Evolutionary conservation across 2,797 vertebrate species (phyloP), one percentile per base, ranked within the genome.

Genomic region (Hyperoplus immaculatus): DNA sequence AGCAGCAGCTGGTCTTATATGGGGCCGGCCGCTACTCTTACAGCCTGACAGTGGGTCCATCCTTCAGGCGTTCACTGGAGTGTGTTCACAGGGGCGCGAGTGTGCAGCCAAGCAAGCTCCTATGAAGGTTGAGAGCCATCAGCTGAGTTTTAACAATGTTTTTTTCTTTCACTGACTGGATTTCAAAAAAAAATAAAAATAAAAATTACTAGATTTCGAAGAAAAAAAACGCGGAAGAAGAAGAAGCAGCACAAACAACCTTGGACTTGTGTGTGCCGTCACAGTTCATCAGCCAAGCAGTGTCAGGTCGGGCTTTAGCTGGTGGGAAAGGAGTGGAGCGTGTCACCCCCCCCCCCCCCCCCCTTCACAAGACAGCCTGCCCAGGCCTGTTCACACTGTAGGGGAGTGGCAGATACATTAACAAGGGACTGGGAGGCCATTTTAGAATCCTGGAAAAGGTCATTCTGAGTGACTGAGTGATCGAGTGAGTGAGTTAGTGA

Each of bases 241-340:
- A 29, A 29, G 29, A 66, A 50, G 60, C 29, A 42, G 59, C 81
- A 62, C 88, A 89, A 90, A 92, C 87, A 92, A 94, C 93, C 92
- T 95, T 92, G 91, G 78, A 91, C 87, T 89, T 78, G 80, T 84
- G 85, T 88, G 85, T 88, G 87, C 84, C 55, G 90, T 92, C 88
- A 93, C 89, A 92, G 91, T 92, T 90, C 85, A 86, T 81, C 87
- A 86, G 90, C 89, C 91, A 90, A 92, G 89, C 90, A 84, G 77
- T 91, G 87, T 87, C 81, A 59, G 82, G 83, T 82, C 46, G 82
- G 84, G 29, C 29, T 86, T 83, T 85, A 92, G 87, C 84, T 87
- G 89, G 29, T 84, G 82, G 82, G 87, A 88, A 85, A 58, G 80
- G 29, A 29, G 29, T 77, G n/a, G 68, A 72, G 85, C 69, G 81